A percentile compares a stretch with the other conserved stretches of the same genome.
These are phyloP conservation scores for Diplazon laetatorius DNA, from an alignment of 2,888 invertebrate genomes.

Conservation along the genomic window DNA sequence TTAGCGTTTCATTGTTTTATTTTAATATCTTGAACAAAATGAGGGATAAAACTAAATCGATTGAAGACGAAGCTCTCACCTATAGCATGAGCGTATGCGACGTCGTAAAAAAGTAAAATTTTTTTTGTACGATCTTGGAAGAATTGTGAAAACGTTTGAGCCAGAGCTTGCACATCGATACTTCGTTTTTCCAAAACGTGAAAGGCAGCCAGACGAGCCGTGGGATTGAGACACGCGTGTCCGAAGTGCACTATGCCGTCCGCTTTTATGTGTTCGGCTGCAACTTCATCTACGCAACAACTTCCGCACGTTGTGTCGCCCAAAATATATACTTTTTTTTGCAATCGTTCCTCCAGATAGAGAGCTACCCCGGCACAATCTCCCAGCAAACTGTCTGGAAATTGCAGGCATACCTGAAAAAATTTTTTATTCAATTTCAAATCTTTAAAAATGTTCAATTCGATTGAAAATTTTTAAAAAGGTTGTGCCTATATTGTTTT, in stretches of 20 bases:
- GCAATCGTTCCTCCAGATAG: slow-evolving; percentile 83
- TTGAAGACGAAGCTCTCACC: slow-evolving; percentile 80
- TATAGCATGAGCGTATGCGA: slow-evolving; percentile 86
- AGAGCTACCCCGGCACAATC: slow-evolving; percentile 88
- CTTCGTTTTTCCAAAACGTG: slow-evolving; percentile 87
- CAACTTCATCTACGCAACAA: slow-evolving; percentile 95
- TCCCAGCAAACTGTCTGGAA: slow-evolving; percentile 91
- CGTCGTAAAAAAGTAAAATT: slow-evolving; percentile 87
- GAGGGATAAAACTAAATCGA: too few species aligned
- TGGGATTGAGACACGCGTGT: slow-evolving; percentile 91
- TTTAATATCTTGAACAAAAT: too few species aligned
- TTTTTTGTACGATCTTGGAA: slow-evolving; percentile 79
- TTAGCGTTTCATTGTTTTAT: too few species aligned
- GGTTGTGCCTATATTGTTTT: too few species aligned
- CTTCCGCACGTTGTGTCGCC: slow-evolving; percentile 97
- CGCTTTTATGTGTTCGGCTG: slow-evolving; percentile 93
- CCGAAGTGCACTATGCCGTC: slow-evolving; percentile 97
- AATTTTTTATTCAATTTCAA: neutral
- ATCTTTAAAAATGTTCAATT: too few species aligned
- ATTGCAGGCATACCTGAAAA: slow-evolving; percentile 93
- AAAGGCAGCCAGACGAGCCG: slow-evolving; percentile 88
- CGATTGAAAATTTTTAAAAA: too few species aligned
- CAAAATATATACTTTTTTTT: slow-evolving; percentile 90
- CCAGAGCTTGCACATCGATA: slow-evolving; percentile 84
- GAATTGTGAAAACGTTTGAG: slow-evolving; percentile 75